Percentiles rank a stretch among this genome's conserved stretches.
Conservation (phyloP, 2,888 invertebrate genomes). For the Mesochorus sp. region DNA sequence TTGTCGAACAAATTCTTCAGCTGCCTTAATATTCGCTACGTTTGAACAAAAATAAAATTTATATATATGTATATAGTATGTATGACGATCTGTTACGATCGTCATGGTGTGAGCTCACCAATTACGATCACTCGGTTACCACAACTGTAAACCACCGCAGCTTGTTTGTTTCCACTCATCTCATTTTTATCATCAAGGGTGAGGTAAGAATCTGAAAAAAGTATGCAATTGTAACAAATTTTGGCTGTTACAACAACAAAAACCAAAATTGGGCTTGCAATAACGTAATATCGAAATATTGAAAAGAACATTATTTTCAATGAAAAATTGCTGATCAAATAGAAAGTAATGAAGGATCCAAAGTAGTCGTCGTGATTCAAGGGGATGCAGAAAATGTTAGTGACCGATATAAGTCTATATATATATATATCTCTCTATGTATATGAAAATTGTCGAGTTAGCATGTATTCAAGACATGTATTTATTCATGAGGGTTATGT, state of each 20-base stretch:
- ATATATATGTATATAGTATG: not conserved
- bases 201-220: conserved; percentile 39
- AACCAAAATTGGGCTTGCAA: no score
- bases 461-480: conserved; percentile 38
- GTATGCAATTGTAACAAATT: no score
- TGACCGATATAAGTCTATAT: no score
- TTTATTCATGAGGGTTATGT: conserved; percentile 50
- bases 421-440: not conserved
- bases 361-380: no score
- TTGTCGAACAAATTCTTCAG: not conserved
- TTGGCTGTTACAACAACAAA: no score
- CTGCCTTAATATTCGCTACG: not conserved
- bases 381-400: no score
- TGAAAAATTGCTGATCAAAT: no score
- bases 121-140: conserved; percentile 71
- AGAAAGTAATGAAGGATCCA: no score
- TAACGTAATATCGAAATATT: no score
- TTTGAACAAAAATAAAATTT: not conserved
- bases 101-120: conserved; percentile 67
- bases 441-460: conserved; percentile 20
- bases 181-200: conserved; percentile 59
- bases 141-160: conserved; percentile 70
- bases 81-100: conserved; percentile 63
- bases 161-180: conserved; percentile 62
- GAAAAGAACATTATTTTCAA: no score